Percentiles rank a stretch among this genome's conserved stretches.
These are phyloP conservation scores for Ariopsis seemanni DNA, from an alignment of 2,113 vertebrate genomes.

Conservation along the genomic window DNA sequence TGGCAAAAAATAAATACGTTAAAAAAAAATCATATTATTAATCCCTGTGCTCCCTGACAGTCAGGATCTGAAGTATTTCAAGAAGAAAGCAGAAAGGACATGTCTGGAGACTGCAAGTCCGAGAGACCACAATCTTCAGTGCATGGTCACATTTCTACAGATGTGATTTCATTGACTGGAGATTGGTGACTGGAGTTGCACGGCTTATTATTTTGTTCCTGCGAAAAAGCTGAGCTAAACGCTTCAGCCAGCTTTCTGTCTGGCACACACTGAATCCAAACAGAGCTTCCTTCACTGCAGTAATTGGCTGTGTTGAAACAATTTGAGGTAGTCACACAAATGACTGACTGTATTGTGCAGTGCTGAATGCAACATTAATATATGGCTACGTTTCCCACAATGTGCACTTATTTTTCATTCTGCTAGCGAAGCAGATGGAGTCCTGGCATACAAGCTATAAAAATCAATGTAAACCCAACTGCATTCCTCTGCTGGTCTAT, in stretches of 20 bases:
- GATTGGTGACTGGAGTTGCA: background rate
- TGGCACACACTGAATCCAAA: constrained; percentile 25
- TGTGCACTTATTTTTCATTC: constrained; percentile 12
- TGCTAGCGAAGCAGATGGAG: constrained; percentile 15
- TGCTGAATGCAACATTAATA: constrained; percentile 14
- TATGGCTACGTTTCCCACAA: constrained; percentile 26
- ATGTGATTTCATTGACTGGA: background rate
- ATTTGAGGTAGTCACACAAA: constrained; percentile 25
- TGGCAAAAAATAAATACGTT: too few species aligned
- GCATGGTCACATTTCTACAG: background rate
- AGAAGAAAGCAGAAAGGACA: background rate
- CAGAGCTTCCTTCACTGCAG: constrained; percentile 28
- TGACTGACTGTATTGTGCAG: constrained; percentile 15
- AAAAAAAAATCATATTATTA: background rate
- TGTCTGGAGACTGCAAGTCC: background rate
- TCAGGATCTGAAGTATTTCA: background rate
- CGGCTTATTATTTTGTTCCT: constrained; percentile 1
- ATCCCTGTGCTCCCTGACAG: background rate
- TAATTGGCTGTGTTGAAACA: constrained; percentile 21
- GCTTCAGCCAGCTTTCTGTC: background rate
- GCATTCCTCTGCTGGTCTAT: constrained; percentile 54
- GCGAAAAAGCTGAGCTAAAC: background rate
- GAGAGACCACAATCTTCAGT: background rate
- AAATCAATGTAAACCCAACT: constrained; percentile 44
- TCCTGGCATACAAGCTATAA: background rate